Percentiles rank a stretch among this genome's conserved stretches.
Conservation (phyloP, 2,113 vertebrate genomes). For the Mobula birostris region DNA sequence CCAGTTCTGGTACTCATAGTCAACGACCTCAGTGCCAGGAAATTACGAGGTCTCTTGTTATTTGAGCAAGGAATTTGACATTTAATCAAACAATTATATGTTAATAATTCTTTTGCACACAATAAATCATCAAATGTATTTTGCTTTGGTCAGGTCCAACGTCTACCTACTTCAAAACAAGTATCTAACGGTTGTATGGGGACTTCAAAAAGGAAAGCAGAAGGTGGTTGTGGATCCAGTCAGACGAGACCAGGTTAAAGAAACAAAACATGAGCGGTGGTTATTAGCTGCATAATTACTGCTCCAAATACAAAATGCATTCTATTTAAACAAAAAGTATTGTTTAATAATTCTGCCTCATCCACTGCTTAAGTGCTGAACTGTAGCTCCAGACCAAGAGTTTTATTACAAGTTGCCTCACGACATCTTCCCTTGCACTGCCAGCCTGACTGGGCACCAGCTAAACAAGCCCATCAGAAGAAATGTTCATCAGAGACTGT, state of each 20-base stretch:
- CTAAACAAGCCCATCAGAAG: not conserved
- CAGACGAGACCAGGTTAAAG: not conserved
- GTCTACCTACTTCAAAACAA: constrained; percentile 21
- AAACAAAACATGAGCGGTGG: not conserved
- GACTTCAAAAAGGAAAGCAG: not conserved
- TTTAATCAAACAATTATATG: constrained; percentile 26
- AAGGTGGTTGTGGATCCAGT: not conserved
- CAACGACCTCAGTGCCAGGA: constrained; percentile 22
- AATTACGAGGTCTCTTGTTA: constrained; percentile 5
- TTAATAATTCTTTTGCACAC: constrained; percentile 33
- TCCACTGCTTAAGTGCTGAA: not conserved
- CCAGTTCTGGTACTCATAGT: constrained; percentile 18
- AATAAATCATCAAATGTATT: constrained; percentile 23
- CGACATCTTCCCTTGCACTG: not conserved
- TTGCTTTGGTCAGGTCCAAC: constrained; percentile 3
- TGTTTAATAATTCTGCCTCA: not conserved
- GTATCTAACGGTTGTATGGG: not conserved
- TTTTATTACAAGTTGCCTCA: not conserved
- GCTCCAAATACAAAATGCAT: not conserved
- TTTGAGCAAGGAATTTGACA: constrained; percentile 27
- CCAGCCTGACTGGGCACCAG: not conserved
- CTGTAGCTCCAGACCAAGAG: not conserved
- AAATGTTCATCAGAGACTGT: not conserved
- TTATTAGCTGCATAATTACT: constrained; percentile 8
- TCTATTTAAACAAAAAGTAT: not conserved